Evolutionary conservation across 2,797 vertebrate genomes (phyloP), one percentile per base, ranked within the genome.

Genomic region (Parotocinclus haroldoi): DNA sequence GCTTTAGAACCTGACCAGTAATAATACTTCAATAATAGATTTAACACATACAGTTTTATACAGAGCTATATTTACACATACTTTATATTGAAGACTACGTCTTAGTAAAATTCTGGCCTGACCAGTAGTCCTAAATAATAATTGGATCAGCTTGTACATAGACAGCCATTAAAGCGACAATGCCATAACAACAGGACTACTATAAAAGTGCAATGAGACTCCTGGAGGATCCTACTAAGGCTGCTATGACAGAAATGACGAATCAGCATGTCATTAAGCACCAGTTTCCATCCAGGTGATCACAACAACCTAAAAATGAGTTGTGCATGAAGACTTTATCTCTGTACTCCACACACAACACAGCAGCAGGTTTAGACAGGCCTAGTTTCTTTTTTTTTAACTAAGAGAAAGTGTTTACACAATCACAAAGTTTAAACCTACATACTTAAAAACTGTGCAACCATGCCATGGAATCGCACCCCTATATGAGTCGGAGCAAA

Each of bases 1-100:
- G 40, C 69, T 53, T 48, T 13, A 54, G 17, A 59, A 53, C 38
- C 46, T 62, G 58, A 39, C 16, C 46, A 56, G 49, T n/a, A 49
- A 39, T 44, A 71, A 71, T 60, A 66, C 69, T 66, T 71, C 44
- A 66, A 59, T 66, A 60, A 18, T 19, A 62, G 37, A 56, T 72
- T 45, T 66, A 67, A 67, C 59, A 72, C 60, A 62, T 38, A 72
- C 46, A 56, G 44, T 52, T 45, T n/a, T 56, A 61, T 36, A 66
- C 63, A 72, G 1, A 10, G 39, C 45, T 16, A 57, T 61, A 66
- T 67, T 44, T 71, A 71, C 58, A 67, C 70, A 63, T 44, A 56
- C 18, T 14, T 56, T 16, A 51, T 61, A 50, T 14, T 63, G 69
- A 72, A 72, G 69, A 72, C 63, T 50, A 49, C 57, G 50, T 49